Evolutionary conservation across 2,797 vertebrate genomes (phyloP).

Genomic region (Rhadinocentrus ornatus): DNA sequence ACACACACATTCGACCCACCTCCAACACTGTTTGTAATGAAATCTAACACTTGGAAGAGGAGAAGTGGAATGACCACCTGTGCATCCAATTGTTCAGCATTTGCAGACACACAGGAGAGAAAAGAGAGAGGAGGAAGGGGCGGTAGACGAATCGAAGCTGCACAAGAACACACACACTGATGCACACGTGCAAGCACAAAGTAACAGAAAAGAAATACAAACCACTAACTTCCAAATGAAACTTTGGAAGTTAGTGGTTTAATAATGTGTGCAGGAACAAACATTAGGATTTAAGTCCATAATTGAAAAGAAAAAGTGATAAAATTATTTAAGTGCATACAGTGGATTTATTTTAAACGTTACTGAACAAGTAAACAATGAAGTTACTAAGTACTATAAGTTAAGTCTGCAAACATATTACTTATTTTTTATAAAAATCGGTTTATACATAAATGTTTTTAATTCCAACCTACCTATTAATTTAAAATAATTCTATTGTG

Average conservation of each 20-base stretch:
- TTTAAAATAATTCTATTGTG: too few relatives aligned
- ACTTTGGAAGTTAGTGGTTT: slow-evolving; percentile 9
- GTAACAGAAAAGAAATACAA: slow-evolving; percentile 21
- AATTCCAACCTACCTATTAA: too few relatives aligned
- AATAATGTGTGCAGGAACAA: not conserved
- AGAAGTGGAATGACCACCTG: slow-evolving; percentile 79
- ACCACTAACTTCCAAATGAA: slow-evolving; percentile 1
- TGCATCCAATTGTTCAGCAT: slow-evolving; percentile 71
- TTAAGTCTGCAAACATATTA: too few relatives aligned
- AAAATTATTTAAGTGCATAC: too few relatives aligned
- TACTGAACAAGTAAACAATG: too few relatives aligned
- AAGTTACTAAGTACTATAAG: too few relatives aligned
- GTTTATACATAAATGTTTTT: too few relatives aligned
- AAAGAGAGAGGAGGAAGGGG: slow-evolving; percentile 27
- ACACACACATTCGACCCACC: slow-evolving; percentile 69
- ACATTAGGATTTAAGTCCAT: too few relatives aligned
- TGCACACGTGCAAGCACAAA: slow-evolving; percentile 11
- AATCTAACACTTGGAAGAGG: slow-evolving; percentile 81
- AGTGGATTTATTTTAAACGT: too few relatives aligned
- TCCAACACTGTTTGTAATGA: slow-evolving; percentile 80
- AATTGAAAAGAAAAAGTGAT: too few relatives aligned
- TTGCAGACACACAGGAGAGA: slow-evolving; percentile 61
- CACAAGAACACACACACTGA: slow-evolving; percentile 29
- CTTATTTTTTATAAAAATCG: too few relatives aligned
- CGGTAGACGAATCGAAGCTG: slow-evolving; percentile 40